Conservation (phyloP, 2,797 vertebrate species). For the Carduelis carduelis region DNA sequence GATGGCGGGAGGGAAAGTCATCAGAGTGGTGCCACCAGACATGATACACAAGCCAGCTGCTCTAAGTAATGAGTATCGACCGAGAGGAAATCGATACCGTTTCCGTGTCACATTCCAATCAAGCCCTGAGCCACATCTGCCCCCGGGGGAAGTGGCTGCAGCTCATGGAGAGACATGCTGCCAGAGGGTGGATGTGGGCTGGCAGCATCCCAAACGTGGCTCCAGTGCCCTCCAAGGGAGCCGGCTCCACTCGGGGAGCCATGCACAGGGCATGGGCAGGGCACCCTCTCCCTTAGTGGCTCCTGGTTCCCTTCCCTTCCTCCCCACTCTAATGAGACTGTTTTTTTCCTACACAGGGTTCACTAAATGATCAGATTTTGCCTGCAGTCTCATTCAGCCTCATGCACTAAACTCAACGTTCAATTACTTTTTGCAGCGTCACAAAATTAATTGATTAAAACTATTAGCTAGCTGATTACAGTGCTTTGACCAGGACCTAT, state of each 20-base stretch:
- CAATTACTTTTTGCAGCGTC: neutral
- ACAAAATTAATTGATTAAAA: constrained; percentile 1
- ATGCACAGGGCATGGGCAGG: neutral
- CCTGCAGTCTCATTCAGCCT: neutral
- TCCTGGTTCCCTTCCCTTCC: neutral
- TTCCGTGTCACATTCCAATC: neutral
- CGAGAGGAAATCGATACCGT: neutral
- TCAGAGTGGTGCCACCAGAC: neutral
- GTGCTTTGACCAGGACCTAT: neutral
- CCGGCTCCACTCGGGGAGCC: neutral
- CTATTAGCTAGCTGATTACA: neutral
- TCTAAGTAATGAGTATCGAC: neutral
- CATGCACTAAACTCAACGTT: neutral
- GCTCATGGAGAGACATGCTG: neutral
- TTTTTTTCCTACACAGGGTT: neutral
- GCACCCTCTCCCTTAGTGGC: neutral
- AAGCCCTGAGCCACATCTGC: neutral
- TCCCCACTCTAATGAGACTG: neutral
- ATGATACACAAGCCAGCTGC: neutral
- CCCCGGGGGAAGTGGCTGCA: neutral
- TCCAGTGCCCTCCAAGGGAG: neutral
- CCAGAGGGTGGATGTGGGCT: neutral
- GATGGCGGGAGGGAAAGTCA: neutral
- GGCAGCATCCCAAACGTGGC: neutral
- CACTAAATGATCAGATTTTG: neutral